Percentiles rank a stretch among this genome's conserved stretches.
phyloP scores from a whole-genome alignment of 2,113 vertebrate species.

The Danionella cerebrum region DNA sequence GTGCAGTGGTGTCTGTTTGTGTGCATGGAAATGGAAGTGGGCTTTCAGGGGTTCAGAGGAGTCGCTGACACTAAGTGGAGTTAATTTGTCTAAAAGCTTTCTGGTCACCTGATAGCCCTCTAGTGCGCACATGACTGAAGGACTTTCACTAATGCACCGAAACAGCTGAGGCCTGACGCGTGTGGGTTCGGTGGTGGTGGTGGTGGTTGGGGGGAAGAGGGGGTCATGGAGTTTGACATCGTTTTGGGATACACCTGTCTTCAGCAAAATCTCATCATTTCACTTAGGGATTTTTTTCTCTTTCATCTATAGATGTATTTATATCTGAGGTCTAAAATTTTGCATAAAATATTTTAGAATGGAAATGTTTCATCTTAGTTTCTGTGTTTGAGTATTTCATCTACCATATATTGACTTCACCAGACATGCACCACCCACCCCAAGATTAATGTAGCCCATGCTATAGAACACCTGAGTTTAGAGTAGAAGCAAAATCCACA shows the following conservation, averaged over 20 bases:
- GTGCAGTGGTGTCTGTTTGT: neutral
- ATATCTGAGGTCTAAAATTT: too few species aligned
- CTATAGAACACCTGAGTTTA: too few species aligned
- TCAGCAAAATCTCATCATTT: too few species aligned
- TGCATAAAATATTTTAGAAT: too few species aligned
- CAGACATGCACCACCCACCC: too few species aligned
- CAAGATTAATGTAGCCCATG: too few species aligned
- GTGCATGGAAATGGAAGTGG: neutral
- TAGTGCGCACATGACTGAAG: neutral
- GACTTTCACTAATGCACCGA: neutral
- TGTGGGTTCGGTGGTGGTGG: neutral
- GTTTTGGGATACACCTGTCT: too few species aligned
- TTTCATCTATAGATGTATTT: neutral
- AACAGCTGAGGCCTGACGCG: neutral
- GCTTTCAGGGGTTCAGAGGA: neutral
- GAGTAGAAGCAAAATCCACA: too few species aligned
- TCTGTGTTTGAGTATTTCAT: neutral
- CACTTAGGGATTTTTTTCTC: too few species aligned
- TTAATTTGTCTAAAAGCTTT: conserved; percentile 2
- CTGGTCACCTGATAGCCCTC: conserved; percentile 8
- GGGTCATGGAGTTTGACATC: too few species aligned
- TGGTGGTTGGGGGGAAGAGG: too few species aligned
- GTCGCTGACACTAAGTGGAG: conserved; percentile 5
- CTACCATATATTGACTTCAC: neutral
- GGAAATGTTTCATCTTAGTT: neutral